A percentile compares a stretch with the other conserved stretches of the same genome.
phyloP scores from a whole-genome alignment of 1,140 invertebrate species.

The Drosophila ironensis region DNA sequence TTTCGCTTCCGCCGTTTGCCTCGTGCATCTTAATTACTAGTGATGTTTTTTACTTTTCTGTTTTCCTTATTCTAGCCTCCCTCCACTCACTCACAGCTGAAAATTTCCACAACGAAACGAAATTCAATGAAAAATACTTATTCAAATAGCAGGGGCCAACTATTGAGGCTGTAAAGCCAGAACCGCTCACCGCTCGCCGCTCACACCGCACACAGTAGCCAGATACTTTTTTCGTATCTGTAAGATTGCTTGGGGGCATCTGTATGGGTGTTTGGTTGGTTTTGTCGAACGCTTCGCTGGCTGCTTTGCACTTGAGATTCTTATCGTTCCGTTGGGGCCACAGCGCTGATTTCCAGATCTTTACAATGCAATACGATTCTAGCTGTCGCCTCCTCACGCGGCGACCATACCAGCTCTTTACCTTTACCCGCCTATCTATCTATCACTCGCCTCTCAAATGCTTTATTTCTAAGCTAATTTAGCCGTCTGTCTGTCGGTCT shows the following conservation, averaged over 20 bases:
- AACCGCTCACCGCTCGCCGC: too few relatives aligned
- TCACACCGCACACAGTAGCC: too few relatives aligned
- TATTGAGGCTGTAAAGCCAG: slow-evolving; percentile 73
- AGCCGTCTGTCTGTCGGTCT: background rate
- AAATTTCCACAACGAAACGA: slow-evolving; percentile 76
- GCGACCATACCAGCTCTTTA: background rate
- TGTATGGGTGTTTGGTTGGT: slow-evolving; percentile 24
- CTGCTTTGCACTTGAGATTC: slow-evolving; percentile 78
- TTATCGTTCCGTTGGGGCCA: slow-evolving; percentile 59
- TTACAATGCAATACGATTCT: slow-evolving; percentile 68
- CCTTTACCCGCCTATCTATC: background rate
- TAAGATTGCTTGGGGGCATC: background rate
- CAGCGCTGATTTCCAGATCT: slow-evolving; percentile 69
- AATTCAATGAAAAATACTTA: slow-evolving; percentile 79
- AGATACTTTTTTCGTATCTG: too few relatives aligned
- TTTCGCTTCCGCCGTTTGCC: slow-evolving; percentile 74
- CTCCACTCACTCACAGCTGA: slow-evolving; percentile 12
- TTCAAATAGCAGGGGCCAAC: slow-evolving; percentile 70
- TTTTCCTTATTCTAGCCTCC: too few relatives aligned
- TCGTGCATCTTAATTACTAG: slow-evolving; percentile 75
- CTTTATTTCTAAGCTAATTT: slow-evolving; percentile 18
- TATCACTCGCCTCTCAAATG: background rate
- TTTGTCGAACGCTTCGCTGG: slow-evolving; percentile 74
- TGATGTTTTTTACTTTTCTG: slow-evolving; percentile 46
- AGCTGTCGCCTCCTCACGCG: background rate